Evolutionary conservation across 2,888 invertebrate species (phyloP).

Genomic region (Synergus gifuensis): DNA sequence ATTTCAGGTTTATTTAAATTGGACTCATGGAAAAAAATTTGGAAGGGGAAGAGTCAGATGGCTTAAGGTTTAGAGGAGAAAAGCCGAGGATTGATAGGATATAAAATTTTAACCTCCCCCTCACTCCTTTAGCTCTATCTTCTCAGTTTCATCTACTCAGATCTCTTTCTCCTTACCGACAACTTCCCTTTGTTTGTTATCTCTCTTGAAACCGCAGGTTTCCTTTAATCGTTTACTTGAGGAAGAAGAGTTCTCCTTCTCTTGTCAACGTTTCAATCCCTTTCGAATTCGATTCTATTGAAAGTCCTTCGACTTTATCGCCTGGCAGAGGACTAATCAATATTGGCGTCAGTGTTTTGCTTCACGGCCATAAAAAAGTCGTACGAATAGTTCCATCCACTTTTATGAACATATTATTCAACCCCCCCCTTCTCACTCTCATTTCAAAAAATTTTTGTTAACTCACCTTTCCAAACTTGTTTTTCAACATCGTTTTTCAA

Average conservation of each 20-base stretch:
- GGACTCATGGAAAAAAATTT: no score
- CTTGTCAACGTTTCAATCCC: conserved; percentile 12
- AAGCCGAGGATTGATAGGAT: conserved; percentile 40
- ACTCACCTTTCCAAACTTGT: no score
- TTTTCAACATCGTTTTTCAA: no score
- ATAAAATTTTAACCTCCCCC: conserved; percentile 38
- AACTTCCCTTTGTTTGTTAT: conserved; percentile 37
- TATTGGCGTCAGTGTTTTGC: neutral
- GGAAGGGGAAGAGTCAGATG: no score
- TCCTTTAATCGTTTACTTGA: conserved; percentile 37
- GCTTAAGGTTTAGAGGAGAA: neutral
- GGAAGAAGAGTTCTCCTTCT: neutral
- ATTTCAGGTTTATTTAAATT: no score
- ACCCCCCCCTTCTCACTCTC: conserved; percentile 42
- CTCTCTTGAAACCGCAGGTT: conserved; percentile 35
- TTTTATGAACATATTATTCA: conserved; percentile 51
- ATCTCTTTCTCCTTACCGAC: conserved; percentile 15
- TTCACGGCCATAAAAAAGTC: neutral
- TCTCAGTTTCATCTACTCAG: conserved; percentile 1
- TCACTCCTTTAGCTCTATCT: neutral
- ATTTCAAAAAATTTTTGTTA: neutral
- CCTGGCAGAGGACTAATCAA: conserved; percentile 10
- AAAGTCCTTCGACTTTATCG: conserved; percentile 13
- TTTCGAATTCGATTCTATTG: conserved; percentile 25
- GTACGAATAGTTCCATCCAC: neutral